Evolutionary conservation across 2,797 vertebrate genomes (phyloP), one percentile per base, ranked within the genome.

Genomic region (Siniperca scherzeri): DNA sequence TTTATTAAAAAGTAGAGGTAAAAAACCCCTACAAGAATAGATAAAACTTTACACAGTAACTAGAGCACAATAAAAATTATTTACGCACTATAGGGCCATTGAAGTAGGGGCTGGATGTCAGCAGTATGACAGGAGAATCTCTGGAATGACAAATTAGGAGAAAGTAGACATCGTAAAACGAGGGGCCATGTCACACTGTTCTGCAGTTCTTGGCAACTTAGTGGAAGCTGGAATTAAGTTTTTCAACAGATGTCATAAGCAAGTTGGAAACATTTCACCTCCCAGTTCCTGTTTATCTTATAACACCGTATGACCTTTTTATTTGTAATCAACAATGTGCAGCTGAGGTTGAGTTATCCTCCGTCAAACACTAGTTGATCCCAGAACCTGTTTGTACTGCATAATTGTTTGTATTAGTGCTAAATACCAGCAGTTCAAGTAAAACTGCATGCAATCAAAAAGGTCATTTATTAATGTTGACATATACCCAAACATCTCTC

Each of bases 211-310:
- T 12, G 36, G 67, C 42, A 68, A 25, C 61, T 75, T 46, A 13
- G 13, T 70, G 27, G n/a, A 65, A 25, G 50, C 22, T 62, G 27
- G 61, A 70, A 44, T 56, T n/a, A 70, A 71, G 65, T 75, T 68
- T 17, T 71, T 78, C 13, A 83, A 57, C 81, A 81, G 74, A 70
- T 69, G 66, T 65, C 42, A 40, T 40, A 6, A 65, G 27, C 17
- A 50, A 44, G 50, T 50, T 72, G 38, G 27, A 76, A 69, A 69
- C 17, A 21, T 38, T 38, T 38, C 36, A 36, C 2, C 22, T 40
- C 14, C 25, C 55, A 25, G 40, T 52, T 80, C 46, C 5, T 27
- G 19, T 13, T 70, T 16, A 56, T 50, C 71, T 62, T 67, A 21
- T 44, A 19, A 33, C 59, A 56, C 9, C 57, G 5, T 36, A 56